Evolutionary conservation across 2,888 invertebrate species (phyloP).

Genomic region (Salticus scenicus): DNA sequence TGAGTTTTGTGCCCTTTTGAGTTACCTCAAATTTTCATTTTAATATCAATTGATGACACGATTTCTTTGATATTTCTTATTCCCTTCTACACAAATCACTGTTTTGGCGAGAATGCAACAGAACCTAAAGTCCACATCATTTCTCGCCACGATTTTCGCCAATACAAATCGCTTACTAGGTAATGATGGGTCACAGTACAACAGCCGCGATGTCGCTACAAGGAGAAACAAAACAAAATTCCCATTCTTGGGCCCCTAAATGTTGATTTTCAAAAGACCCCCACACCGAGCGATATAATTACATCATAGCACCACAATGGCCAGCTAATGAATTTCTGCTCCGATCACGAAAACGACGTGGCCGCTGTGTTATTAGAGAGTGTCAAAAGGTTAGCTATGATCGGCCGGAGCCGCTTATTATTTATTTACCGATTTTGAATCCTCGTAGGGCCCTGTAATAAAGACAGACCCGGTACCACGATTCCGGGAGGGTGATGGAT

Average conservation of each 20-base stretch:
- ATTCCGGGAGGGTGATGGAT: constrained; percentile 24
- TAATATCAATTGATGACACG: too few species aligned
- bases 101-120: too few species aligned
- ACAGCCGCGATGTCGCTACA: constrained; percentile 27
- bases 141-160: not conserved
- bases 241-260: constrained; percentile 7
- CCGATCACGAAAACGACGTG: constrained; percentile 52
- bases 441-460: constrained; percentile 55
- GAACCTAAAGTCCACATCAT: too few species aligned
- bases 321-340: constrained; percentile 54
- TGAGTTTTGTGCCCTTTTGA: too few species aligned
- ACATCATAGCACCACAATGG: constrained; percentile 58
- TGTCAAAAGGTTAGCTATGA: constrained; percentile 57
- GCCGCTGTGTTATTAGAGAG: constrained; percentile 60
- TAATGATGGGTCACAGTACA: constrained; percentile 55
- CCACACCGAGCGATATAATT: constrained; percentile 47
- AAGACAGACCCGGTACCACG: constrained; percentile 60
- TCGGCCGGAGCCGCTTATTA: constrained; percentile 63
- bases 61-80: too few species aligned
- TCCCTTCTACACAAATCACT: too few species aligned
- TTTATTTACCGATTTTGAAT: constrained; percentile 68
- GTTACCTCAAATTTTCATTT: too few species aligned
- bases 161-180: constrained; percentile 44
- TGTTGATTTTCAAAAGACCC: constrained; percentile 57
- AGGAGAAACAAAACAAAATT: not conserved